Conservation (phyloP, 2,888 invertebrate species). For the Osmoderma eremita region DNA sequence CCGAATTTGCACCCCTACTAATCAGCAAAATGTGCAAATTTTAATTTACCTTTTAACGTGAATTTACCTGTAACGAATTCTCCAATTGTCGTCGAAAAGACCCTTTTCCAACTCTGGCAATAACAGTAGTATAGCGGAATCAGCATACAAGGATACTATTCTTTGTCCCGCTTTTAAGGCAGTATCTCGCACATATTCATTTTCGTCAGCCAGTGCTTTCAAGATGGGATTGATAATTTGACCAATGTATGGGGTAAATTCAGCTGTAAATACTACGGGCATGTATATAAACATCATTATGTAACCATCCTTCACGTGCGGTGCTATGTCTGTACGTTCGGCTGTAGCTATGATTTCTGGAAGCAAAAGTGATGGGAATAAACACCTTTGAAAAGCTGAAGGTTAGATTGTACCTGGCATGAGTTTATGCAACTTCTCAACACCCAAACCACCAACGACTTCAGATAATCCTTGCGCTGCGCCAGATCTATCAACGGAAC, state of each 20-base stretch:
- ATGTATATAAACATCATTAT: constrained; percentile 99
- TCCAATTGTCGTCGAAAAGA: constrained; percentile 98
- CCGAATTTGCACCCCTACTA: too few relatives aligned
- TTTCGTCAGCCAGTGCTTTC: constrained; percentile 97
- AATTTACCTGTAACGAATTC: constrained; percentile 78
- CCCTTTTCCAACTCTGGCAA: constrained; percentile 94
- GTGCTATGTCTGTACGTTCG: constrained; percentile 90
- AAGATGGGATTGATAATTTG: constrained; percentile 97
- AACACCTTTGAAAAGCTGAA: neutral
- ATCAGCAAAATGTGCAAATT: too few relatives aligned
- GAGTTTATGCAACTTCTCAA: constrained; percentile 92
- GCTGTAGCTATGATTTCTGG: constrained; percentile 95
- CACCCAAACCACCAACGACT: constrained; percentile 95
- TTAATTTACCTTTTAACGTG: constrained; percentile 4
- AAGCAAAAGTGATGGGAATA: constrained; percentile 44
- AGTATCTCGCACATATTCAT: constrained; percentile 97
- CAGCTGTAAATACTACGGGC: constrained; percentile 95
- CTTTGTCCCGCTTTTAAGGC: constrained; percentile 96
- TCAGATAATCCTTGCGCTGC: constrained; percentile 93
- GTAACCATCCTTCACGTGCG: constrained; percentile 99
- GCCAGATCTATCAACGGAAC: constrained; percentile 95
- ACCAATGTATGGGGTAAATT: constrained; percentile 90
- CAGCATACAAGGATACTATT: constrained; percentile 96
- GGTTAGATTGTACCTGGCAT: constrained; percentile 94
- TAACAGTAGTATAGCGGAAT: constrained; percentile 90